Conservation (phyloP, 2,888 invertebrate species). For the Diploptera punctata region DNA sequence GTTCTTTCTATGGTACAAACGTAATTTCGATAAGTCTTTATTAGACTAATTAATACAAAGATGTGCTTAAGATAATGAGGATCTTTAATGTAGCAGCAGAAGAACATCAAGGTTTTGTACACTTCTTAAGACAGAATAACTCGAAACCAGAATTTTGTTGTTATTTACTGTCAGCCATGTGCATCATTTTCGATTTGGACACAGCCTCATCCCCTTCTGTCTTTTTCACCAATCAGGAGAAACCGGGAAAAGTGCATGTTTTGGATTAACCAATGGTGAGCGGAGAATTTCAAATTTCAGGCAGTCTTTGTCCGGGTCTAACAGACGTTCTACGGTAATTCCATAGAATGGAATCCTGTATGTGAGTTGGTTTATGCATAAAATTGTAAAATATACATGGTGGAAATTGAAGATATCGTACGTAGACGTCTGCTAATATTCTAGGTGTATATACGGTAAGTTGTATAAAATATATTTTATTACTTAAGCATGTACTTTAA, state of each 20-base stretch:
- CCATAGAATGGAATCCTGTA: constrained; percentile 39
- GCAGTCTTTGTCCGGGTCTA: constrained; percentile 60
- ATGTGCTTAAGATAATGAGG: too few species aligned
- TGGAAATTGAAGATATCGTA: constrained; percentile 74
- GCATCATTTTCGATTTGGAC: constrained; percentile 38
- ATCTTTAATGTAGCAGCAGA: too few species aligned
- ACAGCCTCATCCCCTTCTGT: constrained; percentile 19
- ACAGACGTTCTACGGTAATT: constrained; percentile 40
- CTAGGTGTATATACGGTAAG: constrained; percentile 73
- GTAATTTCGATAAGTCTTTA: too few species aligned
- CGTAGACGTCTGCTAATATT: constrained; percentile 70
- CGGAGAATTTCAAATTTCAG: constrained; percentile 59
- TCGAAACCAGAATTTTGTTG: neutral
- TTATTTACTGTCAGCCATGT: constrained; percentile 38
- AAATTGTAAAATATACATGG: constrained; percentile 58
- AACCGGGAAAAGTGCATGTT: constrained; percentile 61
- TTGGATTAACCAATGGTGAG: constrained; percentile 57
- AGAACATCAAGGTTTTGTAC: too few species aligned
- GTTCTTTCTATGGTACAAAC: constrained; percentile 18
- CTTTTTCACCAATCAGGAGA: constrained; percentile 56
- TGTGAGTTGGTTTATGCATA: constrained; percentile 33
- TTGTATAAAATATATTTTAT: constrained; percentile 46
- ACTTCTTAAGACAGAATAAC: too few species aligned
- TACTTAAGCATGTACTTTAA: constrained; percentile 5
- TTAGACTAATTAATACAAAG: too few species aligned